These are phyloP conservation scores for Phrynocephalus forsythii DNA, from an alignment of 2,797 vertebrate species.

Conservation along the genomic window DNA sequence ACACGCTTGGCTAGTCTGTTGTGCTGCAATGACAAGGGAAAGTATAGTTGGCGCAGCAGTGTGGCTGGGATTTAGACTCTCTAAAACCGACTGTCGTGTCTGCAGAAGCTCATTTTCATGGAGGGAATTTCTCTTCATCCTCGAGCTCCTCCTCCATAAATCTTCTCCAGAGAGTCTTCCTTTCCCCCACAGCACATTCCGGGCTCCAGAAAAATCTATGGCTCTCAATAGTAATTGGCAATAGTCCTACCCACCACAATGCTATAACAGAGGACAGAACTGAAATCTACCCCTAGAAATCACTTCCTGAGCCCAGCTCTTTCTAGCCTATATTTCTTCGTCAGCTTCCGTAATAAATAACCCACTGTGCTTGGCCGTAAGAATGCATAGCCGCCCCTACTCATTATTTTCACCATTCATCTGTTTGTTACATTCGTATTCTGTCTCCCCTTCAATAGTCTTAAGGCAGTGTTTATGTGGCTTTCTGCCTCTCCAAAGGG, in stretches of 20 bases:
- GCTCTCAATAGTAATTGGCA: too few species aligned
- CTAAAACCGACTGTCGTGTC: background rate
- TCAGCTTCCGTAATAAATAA: too few species aligned
- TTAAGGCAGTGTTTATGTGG: background rate
- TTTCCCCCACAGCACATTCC: background rate
- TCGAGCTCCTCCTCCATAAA: background rate
- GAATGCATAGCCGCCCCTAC: background rate
- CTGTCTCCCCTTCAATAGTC: background rate
- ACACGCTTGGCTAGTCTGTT: too few species aligned
- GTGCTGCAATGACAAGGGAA: background rate
- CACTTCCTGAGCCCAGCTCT: background rate
- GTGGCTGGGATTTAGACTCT: background rate
- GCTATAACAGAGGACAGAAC: background rate
- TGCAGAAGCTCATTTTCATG: background rate
- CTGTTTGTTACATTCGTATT: background rate
- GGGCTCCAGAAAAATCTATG: background rate
- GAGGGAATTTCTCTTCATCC: background rate
- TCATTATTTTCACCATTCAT: too few species aligned
- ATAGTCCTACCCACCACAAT: too few species aligned
- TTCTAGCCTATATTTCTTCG: too few species aligned
- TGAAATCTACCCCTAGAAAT: background rate
- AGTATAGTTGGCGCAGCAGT: background rate
- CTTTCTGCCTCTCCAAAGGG: background rate
- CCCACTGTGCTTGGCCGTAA: too few species aligned
- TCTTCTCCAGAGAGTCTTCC: background rate